Evolutionary conservation across 2,888 invertebrate genomes (phyloP).

Genomic region (Thysanoteuthis rhombus): DNA sequence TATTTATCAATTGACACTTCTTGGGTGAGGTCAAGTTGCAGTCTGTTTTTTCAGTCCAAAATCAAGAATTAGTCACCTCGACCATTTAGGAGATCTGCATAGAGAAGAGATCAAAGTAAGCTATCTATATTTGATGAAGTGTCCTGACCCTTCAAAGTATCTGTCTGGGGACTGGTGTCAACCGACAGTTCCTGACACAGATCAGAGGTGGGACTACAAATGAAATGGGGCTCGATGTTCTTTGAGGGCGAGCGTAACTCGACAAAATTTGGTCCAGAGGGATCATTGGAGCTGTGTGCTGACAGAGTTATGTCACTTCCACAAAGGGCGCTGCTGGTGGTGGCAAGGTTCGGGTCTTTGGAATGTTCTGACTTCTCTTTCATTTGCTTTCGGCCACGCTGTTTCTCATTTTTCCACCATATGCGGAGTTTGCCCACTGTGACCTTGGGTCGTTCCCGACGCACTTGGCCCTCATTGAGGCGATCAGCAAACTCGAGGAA

Average conservation of each 20-base stretch:
- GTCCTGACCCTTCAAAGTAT: neutral
- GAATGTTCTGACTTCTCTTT: neutral
- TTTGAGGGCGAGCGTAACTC: neutral
- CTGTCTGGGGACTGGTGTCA: neutral
- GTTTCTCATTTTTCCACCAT: conserved; percentile 68
- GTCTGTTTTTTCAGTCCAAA: neutral
- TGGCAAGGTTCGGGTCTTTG: neutral
- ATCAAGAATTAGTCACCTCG: neutral
- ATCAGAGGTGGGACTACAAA: neutral
- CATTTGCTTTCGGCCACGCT: conserved; percentile 47
- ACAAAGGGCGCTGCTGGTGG: neutral
- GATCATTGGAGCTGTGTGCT: neutral
- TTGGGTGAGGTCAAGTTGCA: neutral
- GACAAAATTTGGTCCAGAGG: neutral
- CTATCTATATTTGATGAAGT: neutral
- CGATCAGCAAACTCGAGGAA: conserved; percentile 58
- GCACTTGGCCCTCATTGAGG: conserved; percentile 62
- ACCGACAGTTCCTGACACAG: neutral
- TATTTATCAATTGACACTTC: no score
- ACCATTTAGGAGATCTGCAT: neutral
- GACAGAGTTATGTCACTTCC: neutral
- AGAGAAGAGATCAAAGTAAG: neutral
- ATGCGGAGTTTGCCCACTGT: conserved; percentile 58
- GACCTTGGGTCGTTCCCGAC: conserved; percentile 60
- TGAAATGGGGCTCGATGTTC: neutral